A percentile compares a stretch with the other conserved stretches of the same genome.
phyloP scores from a whole-genome alignment of 1,140 invertebrate genomes.

The Euborellia annulipes region DNA sequence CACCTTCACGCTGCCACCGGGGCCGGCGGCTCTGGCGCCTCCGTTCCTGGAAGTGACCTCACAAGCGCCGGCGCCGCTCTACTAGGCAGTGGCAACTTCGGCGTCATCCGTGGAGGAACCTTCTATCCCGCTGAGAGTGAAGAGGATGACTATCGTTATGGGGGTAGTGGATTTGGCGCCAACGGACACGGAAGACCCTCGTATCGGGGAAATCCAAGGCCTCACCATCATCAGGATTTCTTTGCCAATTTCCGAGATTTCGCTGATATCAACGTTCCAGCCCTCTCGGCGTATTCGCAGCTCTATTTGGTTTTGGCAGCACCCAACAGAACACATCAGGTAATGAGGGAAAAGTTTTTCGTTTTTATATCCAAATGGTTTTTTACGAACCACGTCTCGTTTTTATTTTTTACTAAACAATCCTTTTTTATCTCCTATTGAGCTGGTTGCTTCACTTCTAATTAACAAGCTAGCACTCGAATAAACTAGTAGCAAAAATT shows the following conservation, averaged over 20 bases:
- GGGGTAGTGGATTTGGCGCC: constrained; percentile 23
- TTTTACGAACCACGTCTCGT: too few relatives aligned
- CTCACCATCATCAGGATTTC: constrained; percentile 44
- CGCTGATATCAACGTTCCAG: constrained; percentile 68
- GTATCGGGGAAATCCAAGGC: constrained; percentile 33
- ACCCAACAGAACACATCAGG: too few relatives aligned
- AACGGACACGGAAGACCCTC: constrained; percentile 34
- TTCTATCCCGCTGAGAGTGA: constrained; percentile 56
- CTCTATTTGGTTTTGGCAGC: constrained; percentile 60
- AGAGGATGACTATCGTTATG: constrained; percentile 35
- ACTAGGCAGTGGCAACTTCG: constrained; percentile 75
- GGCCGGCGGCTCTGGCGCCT: neutral
- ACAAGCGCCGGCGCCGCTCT: constrained; percentile 26
- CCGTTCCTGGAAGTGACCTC: neutral
- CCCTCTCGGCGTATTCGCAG: constrained; percentile 64
- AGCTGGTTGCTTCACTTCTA: too few relatives aligned
- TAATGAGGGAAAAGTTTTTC: too few relatives aligned
- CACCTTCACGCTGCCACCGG: neutral
- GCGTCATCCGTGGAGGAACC: constrained; percentile 70
- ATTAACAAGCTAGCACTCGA: too few relatives aligned
- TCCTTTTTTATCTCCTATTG: too few relatives aligned
- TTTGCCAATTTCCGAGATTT: constrained; percentile 80
- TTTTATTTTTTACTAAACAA: too few relatives aligned
- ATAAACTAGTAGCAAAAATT: too few relatives aligned
- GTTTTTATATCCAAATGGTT: too few relatives aligned